Base-by-base conservation (phyloP, 1,140 invertebrate genomes). In the Globodera rostochiensis region DNA sequence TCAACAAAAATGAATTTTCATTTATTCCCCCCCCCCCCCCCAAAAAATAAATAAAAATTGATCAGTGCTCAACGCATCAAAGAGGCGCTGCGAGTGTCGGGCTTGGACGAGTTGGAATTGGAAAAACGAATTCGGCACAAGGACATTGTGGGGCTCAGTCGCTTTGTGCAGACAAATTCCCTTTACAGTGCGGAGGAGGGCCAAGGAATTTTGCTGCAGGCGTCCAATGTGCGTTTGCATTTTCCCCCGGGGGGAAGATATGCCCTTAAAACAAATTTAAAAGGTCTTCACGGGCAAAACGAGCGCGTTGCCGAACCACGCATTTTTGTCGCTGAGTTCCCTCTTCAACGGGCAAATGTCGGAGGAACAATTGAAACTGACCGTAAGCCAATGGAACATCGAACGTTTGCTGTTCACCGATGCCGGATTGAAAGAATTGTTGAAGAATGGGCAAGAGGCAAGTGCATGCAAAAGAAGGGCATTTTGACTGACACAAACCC, bases 31-130 rank as follows among this genome's bases (percentile, higher is more conserved):
- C 36, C 36, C 36, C 36, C 36, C 36, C 36, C 36, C 3, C 2
- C 1, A 36, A 36, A 36, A 19, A 64, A 25, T 25, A 25, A 25
- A 25, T 25, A 25, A 19, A 19, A 19, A 19, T 64, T 64, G 57
- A 15, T 19, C 83, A 82, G 79, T n/a, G 73, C 81, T 47, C 64
- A 67, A n/a, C 77, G 87, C 21, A 70, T 86, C 57, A 79, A 80
- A 25, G 77, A 83, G 45, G 69, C 79, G 19, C 73, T 88, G 79
- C 81, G 81, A 66, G 73, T 82, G 36, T 73, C 70, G 71, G 66
- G 81, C 46, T 66, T 80, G 21, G 76, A 87, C 47, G 75, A 45
- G 36, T 53, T 53, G 76, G 57, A 73, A 47, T 66, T 70, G 75
- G 75, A 47, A 73, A 46, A 70, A 74, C 60, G 73, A 77, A 49